These are phyloP conservation scores for Harpagoxenus sublaevis DNA, from an alignment of 2,888 invertebrate species.

Conservation along the genomic window DNA sequence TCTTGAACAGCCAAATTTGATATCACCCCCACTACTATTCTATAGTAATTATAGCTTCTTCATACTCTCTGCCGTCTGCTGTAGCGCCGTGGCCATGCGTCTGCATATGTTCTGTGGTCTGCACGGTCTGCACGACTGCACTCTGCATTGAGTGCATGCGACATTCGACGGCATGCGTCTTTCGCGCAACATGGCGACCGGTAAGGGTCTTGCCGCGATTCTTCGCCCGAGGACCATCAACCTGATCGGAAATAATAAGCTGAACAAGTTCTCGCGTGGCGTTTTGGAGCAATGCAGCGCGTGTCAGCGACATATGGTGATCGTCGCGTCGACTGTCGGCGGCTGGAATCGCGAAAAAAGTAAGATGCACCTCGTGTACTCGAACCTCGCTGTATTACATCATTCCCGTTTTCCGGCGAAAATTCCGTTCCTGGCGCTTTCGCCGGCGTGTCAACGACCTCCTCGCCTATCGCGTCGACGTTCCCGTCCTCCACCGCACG, in stretches of 20 bases:
- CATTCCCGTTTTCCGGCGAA: slow-evolving; percentile 69
- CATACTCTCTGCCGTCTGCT: no score
- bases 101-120: no score
- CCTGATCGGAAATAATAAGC: slow-evolving; percentile 80
- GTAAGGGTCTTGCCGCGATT: slow-evolving; percentile 84
- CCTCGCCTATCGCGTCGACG: neutral
- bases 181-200: slow-evolving; percentile 85
- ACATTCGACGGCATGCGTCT: slow-evolving; percentile 77
- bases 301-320: slow-evolving; percentile 77
- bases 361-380: slow-evolving; percentile 71
- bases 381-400: slow-evolving; percentile 79
- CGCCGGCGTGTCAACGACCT: neutral
- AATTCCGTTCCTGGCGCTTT: neutral
- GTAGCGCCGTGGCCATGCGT: no score
- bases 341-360: slow-evolving; percentile 79
- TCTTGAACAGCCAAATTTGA: no score
- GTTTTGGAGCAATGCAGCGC: slow-evolving; percentile 75
- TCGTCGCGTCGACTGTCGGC: slow-evolving; percentile 76
- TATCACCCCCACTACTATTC: no score
- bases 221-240: slow-evolving; percentile 83
- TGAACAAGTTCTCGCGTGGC: slow-evolving; percentile 75
- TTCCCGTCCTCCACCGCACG: neutral
- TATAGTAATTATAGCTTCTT: no score
- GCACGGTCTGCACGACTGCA: no score
- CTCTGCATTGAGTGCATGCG: no score